Percentiles rank a stretch among this genome's conserved stretches.
Evolutionary conservation across 2,888 invertebrate species (phyloP).

Genomic region (Hololepta plana): DNA sequence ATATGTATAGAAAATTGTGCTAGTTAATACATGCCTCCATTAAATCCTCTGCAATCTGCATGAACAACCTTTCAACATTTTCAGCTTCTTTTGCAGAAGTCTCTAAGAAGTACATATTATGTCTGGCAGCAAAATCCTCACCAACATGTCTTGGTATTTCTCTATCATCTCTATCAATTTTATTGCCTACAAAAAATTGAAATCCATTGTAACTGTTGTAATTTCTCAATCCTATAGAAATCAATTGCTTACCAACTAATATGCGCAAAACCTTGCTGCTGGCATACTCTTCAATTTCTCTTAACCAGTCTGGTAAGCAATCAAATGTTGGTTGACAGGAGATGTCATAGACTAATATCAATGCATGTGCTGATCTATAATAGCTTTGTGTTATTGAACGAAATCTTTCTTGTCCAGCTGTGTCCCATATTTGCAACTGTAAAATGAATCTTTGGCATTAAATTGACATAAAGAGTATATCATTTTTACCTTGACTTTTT

Average conservation of each 20-base stretch:
- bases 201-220: slow-evolving; percentile 2
- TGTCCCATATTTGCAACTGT: slow-evolving; percentile 97
- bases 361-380: slow-evolving; percentile 91
- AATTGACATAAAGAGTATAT: neutral
- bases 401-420: slow-evolving; percentile 93
- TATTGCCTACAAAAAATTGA: slow-evolving; percentile 61
- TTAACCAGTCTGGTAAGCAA: slow-evolving; percentile 89
- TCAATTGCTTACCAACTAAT: slow-evolving; percentile 59
- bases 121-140: slow-evolving; percentile 86
- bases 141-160: slow-evolving; percentile 92
- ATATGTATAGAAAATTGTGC: neutral
- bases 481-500: slow-evolving; percentile 68
- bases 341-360: slow-evolving; percentile 93
- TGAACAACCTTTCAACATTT: slow-evolving; percentile 90
- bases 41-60: slow-evolving; percentile 87
- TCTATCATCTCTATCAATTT: slow-evolving; percentile 89
- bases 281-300: slow-evolving; percentile 96
- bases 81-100: slow-evolving; percentile 97
- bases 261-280: slow-evolving; percentile 86
- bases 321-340: slow-evolving; percentile 96
- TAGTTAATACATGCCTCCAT: slow-evolving; percentile 44
- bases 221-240: neutral
- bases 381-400: slow-evolving; percentile 96
- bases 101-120: slow-evolving; percentile 95
- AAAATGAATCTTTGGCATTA: slow-evolving; percentile 13